phyloP scores from a whole-genome alignment of 2,888 invertebrate species.

The Lasioglossum malachurum region DNA sequence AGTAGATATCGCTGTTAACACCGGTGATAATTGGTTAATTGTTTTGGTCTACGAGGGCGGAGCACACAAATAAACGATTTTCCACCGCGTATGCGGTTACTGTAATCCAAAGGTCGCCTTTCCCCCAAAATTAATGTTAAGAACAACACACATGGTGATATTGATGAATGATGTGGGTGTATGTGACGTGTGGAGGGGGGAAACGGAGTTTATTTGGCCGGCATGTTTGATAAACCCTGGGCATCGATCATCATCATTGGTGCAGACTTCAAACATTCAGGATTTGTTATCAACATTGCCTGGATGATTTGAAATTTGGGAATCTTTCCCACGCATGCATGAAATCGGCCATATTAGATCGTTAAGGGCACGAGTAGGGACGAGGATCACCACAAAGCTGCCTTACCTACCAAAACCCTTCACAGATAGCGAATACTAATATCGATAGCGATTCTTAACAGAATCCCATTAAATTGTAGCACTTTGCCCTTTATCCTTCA shows the following conservation, averaged over 20 bases:
- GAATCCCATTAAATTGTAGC: too few species aligned
- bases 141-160: constrained; percentile 55
- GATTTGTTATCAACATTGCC: constrained; percentile 36
- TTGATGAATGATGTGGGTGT: constrained; percentile 65
- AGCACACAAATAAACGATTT: constrained; percentile 43
- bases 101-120: constrained; percentile 5
- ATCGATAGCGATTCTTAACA: too few species aligned
- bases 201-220: constrained; percentile 62
- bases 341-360: not conserved
- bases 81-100: constrained; percentile 30
- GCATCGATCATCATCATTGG: constrained; percentile 74
- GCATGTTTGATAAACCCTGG: constrained; percentile 81
- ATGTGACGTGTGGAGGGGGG: constrained; percentile 59
- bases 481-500: too few species aligned
- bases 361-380: not conserved
- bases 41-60: constrained; percentile 50
- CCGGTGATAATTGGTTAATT: constrained; percentile 51
- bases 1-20: constrained; percentile 52
- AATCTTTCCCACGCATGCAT: not conserved
- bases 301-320: not conserved
- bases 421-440: not conserved
- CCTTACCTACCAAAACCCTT: not conserved
- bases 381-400: constrained; percentile 1
- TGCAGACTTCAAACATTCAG: constrained; percentile 48
- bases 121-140: constrained; percentile 31